phyloP scores from a whole-genome alignment of 2,113 vertebrate genomes.

The Cardinalis cardinalis region DNA sequence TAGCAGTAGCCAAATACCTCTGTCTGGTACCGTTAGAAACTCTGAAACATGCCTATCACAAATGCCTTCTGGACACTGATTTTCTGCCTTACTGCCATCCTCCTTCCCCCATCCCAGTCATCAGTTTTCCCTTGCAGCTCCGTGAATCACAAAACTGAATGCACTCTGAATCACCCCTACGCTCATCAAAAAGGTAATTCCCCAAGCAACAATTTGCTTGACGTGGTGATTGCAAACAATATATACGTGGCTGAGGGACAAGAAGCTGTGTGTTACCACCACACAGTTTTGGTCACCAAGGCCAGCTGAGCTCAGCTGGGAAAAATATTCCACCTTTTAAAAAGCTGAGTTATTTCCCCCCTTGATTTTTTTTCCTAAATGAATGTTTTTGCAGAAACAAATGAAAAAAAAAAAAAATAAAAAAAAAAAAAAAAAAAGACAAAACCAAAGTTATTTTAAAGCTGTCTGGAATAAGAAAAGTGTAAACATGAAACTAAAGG shows the following conservation, averaged over 20 bases:
- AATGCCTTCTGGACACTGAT: background rate
- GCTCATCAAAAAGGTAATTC: slow-evolving; percentile 54
- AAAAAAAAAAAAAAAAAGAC: background rate
- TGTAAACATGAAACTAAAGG: background rate
- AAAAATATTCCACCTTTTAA: background rate
- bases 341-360: background rate
- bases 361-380: background rate
- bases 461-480: background rate
- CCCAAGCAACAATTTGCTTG: slow-evolving; percentile 20
- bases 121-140: background rate
- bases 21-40: background rate
- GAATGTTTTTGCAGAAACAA: background rate
- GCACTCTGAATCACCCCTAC: slow-evolving; percentile 45
- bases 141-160: slow-evolving; percentile 6
- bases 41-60: background rate
- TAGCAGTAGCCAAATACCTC: background rate
- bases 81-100: background rate
- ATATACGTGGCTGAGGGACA: background rate
- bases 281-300: background rate
- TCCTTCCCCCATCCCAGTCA: background rate
- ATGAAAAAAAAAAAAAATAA: too few relatives aligned
- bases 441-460: background rate
- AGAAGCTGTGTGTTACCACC: background rate
- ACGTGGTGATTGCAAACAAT: slow-evolving; percentile 11
- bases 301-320: background rate